These are phyloP conservation scores for Gastrophryne carolinensis DNA, from an alignment of 2,797 vertebrate genomes.

Conservation along the genomic window DNA sequence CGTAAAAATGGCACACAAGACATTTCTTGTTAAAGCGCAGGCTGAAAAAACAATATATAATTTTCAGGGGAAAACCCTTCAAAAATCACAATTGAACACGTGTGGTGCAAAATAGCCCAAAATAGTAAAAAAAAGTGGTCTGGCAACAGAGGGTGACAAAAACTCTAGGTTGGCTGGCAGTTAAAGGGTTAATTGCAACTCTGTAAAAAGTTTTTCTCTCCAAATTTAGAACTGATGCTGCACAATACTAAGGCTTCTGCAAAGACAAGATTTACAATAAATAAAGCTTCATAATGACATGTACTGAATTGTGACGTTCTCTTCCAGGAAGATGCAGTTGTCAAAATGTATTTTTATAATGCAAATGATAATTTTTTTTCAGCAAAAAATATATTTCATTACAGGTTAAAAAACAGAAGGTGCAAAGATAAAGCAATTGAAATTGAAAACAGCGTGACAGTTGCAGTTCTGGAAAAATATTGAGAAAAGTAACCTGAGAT, in stretches of 20 bases:
- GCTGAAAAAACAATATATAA: no score
- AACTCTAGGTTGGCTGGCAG: no score
- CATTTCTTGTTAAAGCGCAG: no score
- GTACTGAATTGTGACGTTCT: background rate
- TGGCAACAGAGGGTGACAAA: no score
- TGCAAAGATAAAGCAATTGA: background rate
- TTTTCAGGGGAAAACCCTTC: no score
- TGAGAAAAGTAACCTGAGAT: background rate
- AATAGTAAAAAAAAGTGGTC: no score
- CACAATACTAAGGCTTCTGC: background rate
- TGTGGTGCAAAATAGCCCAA: no score
- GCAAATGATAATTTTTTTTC: background rate
- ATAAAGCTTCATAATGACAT: constrained; percentile 1
- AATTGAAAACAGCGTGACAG: background rate
- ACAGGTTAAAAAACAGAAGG: background rate
- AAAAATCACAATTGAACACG: no score
- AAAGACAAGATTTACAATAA: background rate
- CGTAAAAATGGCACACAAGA: no score
- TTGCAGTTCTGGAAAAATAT: background rate
- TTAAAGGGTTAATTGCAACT: constrained; percentile 33
- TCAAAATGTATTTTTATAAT: constrained; percentile 1
- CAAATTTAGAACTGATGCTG: background rate
- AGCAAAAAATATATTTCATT: background rate
- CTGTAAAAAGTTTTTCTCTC: constrained; percentile 5
- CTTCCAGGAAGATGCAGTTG: background rate